Percentiles rank a stretch among this genome's conserved stretches.
phyloP scores from a whole-genome alignment of 1,140 invertebrate genomes.

The Holotrichia oblita region DNA sequence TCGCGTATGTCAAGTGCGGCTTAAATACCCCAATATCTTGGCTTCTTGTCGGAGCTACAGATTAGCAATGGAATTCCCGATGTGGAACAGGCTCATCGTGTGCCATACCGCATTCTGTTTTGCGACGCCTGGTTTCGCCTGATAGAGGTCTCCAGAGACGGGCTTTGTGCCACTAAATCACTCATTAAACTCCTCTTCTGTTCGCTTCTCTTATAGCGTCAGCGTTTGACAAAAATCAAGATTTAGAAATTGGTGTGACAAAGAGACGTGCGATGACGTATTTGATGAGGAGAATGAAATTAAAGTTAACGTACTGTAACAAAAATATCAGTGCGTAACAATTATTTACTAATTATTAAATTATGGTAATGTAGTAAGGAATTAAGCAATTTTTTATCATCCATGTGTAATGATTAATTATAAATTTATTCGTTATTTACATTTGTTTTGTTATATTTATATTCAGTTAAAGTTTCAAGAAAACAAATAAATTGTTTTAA shows the following conservation, averaged over 20 bases:
- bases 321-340: neutral
- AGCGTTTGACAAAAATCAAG: conserved; percentile 33
- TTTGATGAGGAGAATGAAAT: neutral
- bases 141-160: conserved; percentile 54
- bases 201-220: conserved; percentile 29
- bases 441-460: neutral
- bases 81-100: conserved; percentile 46
- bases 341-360: neutral
- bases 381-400: neutral
- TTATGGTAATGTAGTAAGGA: neutral
- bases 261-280: neutral
- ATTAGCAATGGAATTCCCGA: conserved; percentile 50
- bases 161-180: conserved; percentile 58
- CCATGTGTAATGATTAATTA: neutral
- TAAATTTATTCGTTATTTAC: neutral
- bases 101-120: conserved; percentile 35
- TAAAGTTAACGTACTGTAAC: neutral
- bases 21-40: conserved; percentile 40
- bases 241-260: conserved; percentile 23
- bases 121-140: conserved; percentile 52
- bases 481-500: neutral
- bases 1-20: conserved; percentile 1
- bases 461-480: neutral
- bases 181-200: conserved; percentile 53
- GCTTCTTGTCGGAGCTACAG: conserved; percentile 43